A percentile compares a stretch with the other conserved stretches of the same genome.
Conservation (phyloP, 2,113 vertebrate genomes). For the Columba janthina region DNA sequence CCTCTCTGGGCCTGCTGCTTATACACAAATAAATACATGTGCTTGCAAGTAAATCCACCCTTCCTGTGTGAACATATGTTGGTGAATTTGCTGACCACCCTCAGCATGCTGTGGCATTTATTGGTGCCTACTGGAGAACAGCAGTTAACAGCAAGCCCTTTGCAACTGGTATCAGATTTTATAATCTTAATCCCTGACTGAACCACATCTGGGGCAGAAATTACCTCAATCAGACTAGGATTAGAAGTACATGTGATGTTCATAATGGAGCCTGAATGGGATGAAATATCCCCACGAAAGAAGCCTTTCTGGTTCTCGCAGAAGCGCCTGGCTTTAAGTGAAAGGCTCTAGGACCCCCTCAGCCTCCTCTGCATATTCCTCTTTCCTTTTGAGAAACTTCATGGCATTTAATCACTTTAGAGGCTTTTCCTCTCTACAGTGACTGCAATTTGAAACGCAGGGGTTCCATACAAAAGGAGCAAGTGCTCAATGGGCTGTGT, state of each 20-base stretch:
- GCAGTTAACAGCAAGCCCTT: neutral
- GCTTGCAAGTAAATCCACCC: neutral
- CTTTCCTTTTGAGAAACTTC: conserved; percentile 55
- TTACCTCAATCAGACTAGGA: neutral
- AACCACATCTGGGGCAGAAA: neutral
- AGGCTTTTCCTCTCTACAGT: conserved; percentile 43
- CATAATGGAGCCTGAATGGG: neutral
- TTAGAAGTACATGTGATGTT: neutral
- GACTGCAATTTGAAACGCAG: conserved; percentile 71
- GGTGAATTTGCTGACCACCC: conserved; percentile 13
- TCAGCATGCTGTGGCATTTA: neutral
- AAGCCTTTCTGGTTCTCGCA: neutral
- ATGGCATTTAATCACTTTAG: conserved; percentile 60
- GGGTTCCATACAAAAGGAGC: conserved; percentile 69
- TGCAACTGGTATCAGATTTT: neutral
- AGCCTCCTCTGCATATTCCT: conserved; percentile 23
- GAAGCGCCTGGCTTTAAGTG: neutral
- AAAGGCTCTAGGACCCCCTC: conserved; percentile 27
- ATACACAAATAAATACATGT: neutral
- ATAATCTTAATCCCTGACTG: neutral
- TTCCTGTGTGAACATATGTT: neutral
- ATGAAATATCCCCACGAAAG: neutral
- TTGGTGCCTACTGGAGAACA: neutral
- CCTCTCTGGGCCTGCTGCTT: neutral
- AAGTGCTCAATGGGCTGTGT: conserved; percentile 67